Evolutionary conservation across 2,888 invertebrate genomes (phyloP).

Genomic region (Hecatera dysodea): DNA sequence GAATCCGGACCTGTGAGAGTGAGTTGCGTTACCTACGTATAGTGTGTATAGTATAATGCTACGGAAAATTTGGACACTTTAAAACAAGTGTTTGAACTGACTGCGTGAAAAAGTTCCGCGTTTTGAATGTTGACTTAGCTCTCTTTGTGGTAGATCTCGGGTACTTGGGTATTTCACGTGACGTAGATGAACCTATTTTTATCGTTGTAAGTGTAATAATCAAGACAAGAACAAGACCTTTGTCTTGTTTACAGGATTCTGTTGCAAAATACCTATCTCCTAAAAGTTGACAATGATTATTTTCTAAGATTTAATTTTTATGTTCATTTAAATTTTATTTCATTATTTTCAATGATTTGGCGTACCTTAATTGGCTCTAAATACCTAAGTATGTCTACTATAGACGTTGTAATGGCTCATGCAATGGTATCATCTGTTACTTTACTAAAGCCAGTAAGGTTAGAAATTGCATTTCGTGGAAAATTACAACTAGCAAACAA

Average conservation of each 20-base stretch:
- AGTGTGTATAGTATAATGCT: background rate
- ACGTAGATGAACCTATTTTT: constrained; percentile 32
- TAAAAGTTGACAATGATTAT: too few relatives aligned
- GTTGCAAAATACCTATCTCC: background rate
- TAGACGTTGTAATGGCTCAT: too few relatives aligned
- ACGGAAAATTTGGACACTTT: constrained; percentile 18
- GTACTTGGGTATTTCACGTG: constrained; percentile 48
- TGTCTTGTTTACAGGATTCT: constrained; percentile 20
- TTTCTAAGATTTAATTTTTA: too few relatives aligned
- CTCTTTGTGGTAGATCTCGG: constrained; percentile 3
- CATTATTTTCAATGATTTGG: too few relatives aligned
- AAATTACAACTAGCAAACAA: too few relatives aligned
- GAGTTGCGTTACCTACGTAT: background rate
- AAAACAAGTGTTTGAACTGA: constrained; percentile 22
- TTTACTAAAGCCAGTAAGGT: too few relatives aligned
- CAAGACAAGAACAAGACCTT: too few relatives aligned
- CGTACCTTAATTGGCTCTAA: too few relatives aligned
- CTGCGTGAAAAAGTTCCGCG: constrained; percentile 14
- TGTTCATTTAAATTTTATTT: too few relatives aligned
- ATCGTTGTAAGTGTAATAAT: constrained; percentile 2
- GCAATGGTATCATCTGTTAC: too few relatives aligned
- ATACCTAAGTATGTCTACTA: too few relatives aligned
- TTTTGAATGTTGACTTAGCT: constrained; percentile 16
- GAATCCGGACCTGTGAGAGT: background rate
- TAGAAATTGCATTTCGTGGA: too few relatives aligned